Evolutionary conservation across 2,797 vertebrate genomes (phyloP).

Genomic region (Acanthurus leucopareius): DNA sequence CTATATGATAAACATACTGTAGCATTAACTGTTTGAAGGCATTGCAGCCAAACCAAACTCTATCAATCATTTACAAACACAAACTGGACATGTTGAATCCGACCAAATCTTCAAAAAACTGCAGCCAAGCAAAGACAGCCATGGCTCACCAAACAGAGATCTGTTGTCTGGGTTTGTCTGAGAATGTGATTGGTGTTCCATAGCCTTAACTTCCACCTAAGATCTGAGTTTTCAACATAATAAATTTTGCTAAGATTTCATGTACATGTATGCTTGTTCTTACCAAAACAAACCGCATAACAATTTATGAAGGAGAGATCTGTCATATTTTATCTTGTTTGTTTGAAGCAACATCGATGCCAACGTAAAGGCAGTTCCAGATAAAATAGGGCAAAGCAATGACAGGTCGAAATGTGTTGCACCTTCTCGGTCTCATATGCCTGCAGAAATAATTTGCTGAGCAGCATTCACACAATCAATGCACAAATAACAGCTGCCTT

Average conservation of each 20-base stretch:
- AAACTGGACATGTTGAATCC: too few relatives aligned
- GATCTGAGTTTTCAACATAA: background rate
- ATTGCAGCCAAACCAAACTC: too few relatives aligned
- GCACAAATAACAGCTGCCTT: conserved; percentile 17
- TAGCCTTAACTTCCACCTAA: too few relatives aligned
- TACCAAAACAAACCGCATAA: too few relatives aligned
- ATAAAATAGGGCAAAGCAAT: background rate
- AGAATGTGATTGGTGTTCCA: too few relatives aligned
- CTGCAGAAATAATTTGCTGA: conserved; percentile 34
- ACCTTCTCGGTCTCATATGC: background rate
- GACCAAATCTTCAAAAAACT: too few relatives aligned
- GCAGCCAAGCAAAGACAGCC: too few relatives aligned
- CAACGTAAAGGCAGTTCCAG: background rate
- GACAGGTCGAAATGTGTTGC: background rate
- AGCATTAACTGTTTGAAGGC: too few relatives aligned
- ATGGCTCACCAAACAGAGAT: too few relatives aligned
- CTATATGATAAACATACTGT: too few relatives aligned
- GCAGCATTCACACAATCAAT: background rate
- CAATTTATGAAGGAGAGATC: background rate
- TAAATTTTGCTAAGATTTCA: background rate
- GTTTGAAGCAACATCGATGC: background rate
- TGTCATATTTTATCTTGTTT: conserved; percentile 2
- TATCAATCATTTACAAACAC: too few relatives aligned
- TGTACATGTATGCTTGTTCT: background rate
- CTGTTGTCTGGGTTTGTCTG: too few relatives aligned